Evolutionary conservation across 2,113 vertebrate species (phyloP).

Genomic region (Plecturocebus donacophilus): DNA sequence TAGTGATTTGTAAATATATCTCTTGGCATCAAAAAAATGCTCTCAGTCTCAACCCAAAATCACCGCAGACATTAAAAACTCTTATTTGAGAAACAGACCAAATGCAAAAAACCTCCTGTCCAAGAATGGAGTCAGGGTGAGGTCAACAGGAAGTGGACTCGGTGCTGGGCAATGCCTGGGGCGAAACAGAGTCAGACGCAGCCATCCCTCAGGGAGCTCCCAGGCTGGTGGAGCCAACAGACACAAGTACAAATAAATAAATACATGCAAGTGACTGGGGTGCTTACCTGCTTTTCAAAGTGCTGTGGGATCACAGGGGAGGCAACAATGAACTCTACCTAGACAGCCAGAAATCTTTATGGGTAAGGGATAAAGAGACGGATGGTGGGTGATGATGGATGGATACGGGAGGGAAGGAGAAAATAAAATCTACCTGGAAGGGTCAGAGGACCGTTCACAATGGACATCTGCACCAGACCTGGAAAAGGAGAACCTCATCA

Average conservation of each 20-base stretch:
- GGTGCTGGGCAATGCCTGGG: neutral
- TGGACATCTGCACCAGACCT: neutral
- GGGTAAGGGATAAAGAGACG: neutral
- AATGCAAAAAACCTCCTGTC: neutral
- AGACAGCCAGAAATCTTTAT: neutral
- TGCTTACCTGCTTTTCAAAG: neutral
- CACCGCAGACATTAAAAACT: neutral
- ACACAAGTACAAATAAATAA: neutral
- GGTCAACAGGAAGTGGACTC: neutral
- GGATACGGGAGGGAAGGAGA: neutral
- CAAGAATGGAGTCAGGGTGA: neutral
- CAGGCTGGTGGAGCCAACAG: neutral
- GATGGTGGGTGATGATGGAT: neutral
- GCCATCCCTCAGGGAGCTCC: neutral
- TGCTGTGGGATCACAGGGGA: neutral
- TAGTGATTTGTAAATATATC: neutral
- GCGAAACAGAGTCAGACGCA: neutral
- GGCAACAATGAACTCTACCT: neutral
- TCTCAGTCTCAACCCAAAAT: neutral
- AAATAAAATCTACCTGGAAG: neutral
- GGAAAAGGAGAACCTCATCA: neutral
- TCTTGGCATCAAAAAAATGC: neutral
- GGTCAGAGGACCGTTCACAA: neutral
- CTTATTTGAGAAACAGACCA: neutral
- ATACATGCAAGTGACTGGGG: accelerated